phyloP scores from a whole-genome alignment of 2,888 invertebrate species.

The Dynastes grantii region DNA sequence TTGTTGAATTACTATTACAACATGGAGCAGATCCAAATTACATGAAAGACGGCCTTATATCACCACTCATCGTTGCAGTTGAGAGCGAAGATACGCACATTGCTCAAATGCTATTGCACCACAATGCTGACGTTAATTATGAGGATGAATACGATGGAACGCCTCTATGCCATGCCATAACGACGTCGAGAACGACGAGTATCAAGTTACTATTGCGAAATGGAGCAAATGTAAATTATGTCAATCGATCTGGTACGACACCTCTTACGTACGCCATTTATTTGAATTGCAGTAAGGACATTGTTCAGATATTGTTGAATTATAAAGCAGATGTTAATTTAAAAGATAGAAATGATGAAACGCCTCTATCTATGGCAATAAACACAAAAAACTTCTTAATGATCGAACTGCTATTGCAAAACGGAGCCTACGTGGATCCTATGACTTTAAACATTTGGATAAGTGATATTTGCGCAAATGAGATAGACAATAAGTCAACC shows the following conservation, averaged over 20 bases:
- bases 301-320: not conserved
- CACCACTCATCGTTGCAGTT: not conserved
- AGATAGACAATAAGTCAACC: too few species aligned
- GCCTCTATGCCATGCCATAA: too few species aligned
- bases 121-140: not conserved
- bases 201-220: too few species aligned
- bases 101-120: not conserved
- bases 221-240: too few species aligned
- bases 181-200: too few species aligned
- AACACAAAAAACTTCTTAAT: not conserved
- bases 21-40: not conserved
- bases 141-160: too few species aligned
- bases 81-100: not conserved
- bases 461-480: too few species aligned
- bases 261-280: too few species aligned
- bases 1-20: not conserved
- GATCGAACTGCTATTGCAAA: not conserved
- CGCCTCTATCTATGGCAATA: not conserved
- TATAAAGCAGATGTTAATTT: not conserved
- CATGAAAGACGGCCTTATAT: not conserved
- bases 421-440: not conserved
- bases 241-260: too few species aligned
- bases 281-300: not conserved
- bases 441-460: too few species aligned
- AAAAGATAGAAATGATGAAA: not conserved